phyloP scores from a whole-genome alignment of 2,888 invertebrate species.

The Cyclophora albipunctata region DNA sequence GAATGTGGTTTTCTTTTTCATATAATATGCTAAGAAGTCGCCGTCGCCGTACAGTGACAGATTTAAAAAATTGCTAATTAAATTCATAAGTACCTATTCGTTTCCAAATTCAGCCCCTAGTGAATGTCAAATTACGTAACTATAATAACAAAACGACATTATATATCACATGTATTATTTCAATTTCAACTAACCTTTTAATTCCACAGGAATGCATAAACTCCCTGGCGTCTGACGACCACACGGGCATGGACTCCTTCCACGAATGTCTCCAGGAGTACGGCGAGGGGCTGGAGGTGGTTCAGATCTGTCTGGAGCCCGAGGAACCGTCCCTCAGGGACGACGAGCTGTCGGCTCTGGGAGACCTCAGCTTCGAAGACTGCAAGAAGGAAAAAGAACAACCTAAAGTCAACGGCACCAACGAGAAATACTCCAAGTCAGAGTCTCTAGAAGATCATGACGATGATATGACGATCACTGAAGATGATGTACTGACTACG shows the following conservation, averaged over 20 bases:
- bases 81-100: no score
- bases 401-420: slow-evolving; percentile 45
- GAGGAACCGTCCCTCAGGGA: slow-evolving; percentile 74
- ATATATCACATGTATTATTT: no score
- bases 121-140: no score
- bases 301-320: slow-evolving; percentile 77
- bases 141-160: no score
- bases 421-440: slow-evolving; percentile 56
- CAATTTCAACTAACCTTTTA: no score
- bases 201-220: slow-evolving; percentile 63
- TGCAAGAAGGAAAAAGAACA: slow-evolving; percentile 36
- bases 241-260: slow-evolving; percentile 78
- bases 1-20: no score
- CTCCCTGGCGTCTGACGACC: slow-evolving; percentile 76
- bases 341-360: slow-evolving; percentile 62
- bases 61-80: no score
- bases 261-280: slow-evolving; percentile 80
- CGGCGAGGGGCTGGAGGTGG: slow-evolving; percentile 77
- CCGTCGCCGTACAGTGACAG: no score
- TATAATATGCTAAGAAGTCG: no score
- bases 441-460: slow-evolving; percentile 63
- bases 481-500: slow-evolving; percentile 55
- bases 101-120: no score
- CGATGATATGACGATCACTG: slow-evolving; percentile 69
- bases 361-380: slow-evolving; percentile 64